Conservation (phyloP, 2,797 vertebrate genomes). For the Balearica regulorum region DNA sequence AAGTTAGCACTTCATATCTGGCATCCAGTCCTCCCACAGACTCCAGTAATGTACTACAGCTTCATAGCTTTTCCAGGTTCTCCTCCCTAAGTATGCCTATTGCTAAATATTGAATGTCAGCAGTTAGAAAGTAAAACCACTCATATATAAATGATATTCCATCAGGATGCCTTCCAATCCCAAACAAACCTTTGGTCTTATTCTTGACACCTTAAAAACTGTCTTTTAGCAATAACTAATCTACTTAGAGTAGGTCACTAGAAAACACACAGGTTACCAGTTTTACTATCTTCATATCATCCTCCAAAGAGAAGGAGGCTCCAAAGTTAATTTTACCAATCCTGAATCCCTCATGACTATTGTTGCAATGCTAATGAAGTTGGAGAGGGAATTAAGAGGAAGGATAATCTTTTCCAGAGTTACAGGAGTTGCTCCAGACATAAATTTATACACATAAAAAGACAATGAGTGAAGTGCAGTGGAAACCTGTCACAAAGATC, state of each 20-base stretch:
- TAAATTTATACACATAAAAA: background rate
- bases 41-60: background rate
- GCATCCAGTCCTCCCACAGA: background rate
- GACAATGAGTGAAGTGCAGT: background rate
- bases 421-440: background rate
- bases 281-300: background rate
- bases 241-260: background rate
- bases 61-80: background rate
- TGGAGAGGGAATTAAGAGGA: background rate
- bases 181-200: background rate
- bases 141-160: background rate
- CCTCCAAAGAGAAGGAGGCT: background rate
- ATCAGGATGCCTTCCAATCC: background rate
- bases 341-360: background rate
- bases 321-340: background rate
- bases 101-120: background rate
- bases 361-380: background rate
- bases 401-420: background rate
- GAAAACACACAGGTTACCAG: background rate
- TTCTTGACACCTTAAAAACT: background rate
- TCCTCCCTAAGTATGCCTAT: background rate
- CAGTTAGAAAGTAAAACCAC: background rate
- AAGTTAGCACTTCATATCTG: background rate
- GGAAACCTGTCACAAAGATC: background rate
- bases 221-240: background rate